A percentile compares a stretch with the other conserved stretches of the same genome.
These are phyloP conservation scores for Eclectus roratus DNA, from an alignment of 2,113 vertebrate species.

Conservation along the genomic window DNA sequence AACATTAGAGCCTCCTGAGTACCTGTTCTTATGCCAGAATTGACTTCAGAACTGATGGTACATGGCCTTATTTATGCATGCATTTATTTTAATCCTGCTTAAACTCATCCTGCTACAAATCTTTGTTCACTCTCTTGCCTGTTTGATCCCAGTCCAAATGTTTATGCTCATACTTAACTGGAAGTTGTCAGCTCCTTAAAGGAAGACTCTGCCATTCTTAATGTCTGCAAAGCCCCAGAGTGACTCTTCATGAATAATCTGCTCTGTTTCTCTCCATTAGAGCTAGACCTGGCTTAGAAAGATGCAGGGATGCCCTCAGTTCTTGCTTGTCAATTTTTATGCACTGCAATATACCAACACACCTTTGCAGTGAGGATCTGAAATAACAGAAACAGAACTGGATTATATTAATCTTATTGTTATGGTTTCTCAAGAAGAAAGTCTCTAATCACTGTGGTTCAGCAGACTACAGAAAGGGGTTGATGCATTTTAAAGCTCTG, in stretches of 20 bases:
- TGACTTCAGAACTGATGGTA: not conserved
- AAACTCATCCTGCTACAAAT: constrained; percentile 2
- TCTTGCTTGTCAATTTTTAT: not conserved
- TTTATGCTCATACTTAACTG: not conserved
- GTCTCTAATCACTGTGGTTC: not conserved
- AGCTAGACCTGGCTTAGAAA: not conserved
- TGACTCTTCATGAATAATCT: not conserved
- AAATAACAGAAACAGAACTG: not conserved
- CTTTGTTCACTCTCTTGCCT: constrained; percentile 8
- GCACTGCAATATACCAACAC: not conserved
- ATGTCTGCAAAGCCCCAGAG: not conserved
- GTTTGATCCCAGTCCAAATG: constrained; percentile 50
- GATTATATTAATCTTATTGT: constrained; percentile 25
- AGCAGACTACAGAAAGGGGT: not conserved
- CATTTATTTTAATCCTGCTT: constrained; percentile 54
- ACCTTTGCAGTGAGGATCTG: not conserved
- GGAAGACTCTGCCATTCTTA: not conserved
- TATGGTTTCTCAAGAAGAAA: not conserved
- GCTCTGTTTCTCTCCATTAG: not conserved
- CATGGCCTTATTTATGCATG: constrained; percentile 17
- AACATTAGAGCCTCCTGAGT: not conserved
- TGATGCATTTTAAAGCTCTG: not conserved
- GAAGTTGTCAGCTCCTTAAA: constrained; percentile 8
- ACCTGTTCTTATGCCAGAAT: not conserved
- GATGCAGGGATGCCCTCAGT: not conserved